Conservation (phyloP, 1,140 invertebrate genomes). For the Drosophila bocqueti region DNA sequence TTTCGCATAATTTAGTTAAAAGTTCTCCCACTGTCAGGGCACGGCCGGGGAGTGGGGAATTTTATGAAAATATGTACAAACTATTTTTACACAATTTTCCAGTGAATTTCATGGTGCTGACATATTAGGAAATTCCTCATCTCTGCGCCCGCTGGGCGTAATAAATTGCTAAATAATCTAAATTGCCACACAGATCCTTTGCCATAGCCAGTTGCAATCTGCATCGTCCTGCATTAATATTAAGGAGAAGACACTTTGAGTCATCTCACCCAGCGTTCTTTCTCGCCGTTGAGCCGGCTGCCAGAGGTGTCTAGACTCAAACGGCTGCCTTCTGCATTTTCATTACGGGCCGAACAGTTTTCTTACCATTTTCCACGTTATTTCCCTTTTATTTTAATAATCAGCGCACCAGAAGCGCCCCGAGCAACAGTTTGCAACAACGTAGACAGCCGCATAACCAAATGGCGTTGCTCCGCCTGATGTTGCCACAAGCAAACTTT, state of each 20-base stretch:
- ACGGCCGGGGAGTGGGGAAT: conserved; percentile 6
- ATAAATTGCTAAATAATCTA: conserved; percentile 67
- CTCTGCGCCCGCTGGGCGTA: conserved; percentile 19
- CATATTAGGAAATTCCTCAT: conserved; percentile 36
- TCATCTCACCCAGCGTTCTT: not conserved
- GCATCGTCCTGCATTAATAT: conserved; percentile 53
- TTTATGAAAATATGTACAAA: conserved; percentile 38
- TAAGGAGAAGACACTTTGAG: conserved; percentile 25
- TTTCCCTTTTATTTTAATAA: conserved; percentile 44
- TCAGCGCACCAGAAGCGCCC: conserved; percentile 26
- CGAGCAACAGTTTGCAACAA: conserved; percentile 47
- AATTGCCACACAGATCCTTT: conserved; percentile 43
- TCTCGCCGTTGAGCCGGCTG: conserved; percentile 17
- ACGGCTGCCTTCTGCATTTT: conserved; percentile 33
- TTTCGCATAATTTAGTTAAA: conserved; percentile 58
- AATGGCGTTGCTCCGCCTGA: conserved; percentile 37
- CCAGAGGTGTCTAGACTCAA: conserved; percentile 44
- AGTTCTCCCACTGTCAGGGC: conserved; percentile 30
- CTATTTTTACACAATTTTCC: conserved; percentile 60
- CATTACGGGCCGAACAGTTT: conserved; percentile 24
- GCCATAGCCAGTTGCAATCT: conserved; percentile 34
- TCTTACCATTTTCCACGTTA: not conserved
- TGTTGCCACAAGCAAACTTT: conserved; percentile 38
- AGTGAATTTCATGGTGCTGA: conserved; percentile 46
- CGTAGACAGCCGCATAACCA: conserved; percentile 28